phyloP scores from a whole-genome alignment of 2,888 invertebrate genomes.

The Hoplodrina ambigua region DNA sequence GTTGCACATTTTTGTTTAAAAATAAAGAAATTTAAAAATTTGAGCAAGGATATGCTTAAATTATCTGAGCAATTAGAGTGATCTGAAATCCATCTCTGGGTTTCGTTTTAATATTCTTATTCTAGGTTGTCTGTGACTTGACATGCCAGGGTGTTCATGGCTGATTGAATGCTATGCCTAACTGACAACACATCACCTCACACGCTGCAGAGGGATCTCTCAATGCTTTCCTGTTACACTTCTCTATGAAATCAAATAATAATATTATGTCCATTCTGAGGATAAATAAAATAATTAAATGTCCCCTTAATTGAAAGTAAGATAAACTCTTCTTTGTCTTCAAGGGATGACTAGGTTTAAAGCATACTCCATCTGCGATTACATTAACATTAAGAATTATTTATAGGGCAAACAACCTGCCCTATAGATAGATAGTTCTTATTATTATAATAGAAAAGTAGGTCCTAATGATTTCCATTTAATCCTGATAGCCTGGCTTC shows the following conservation, averaged over 20 bases:
- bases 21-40: not conserved
- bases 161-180: not conserved
- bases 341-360: slow-evolving; percentile 20
- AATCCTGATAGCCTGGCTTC: slow-evolving; percentile 81
- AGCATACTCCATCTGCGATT: no score
- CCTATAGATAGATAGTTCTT: not conserved
- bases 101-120: not conserved
- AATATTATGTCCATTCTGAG: not conserved
- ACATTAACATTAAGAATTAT: not conserved
- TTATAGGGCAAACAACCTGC: not conserved
- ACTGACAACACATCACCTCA: not conserved
- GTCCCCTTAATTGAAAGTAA: not conserved
- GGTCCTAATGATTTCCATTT: slow-evolving; percentile 49
- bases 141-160: no score
- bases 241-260: not conserved
- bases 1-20: not conserved
- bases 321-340: no score
- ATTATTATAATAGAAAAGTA: not conserved
- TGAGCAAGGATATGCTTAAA: not conserved
- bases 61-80: not conserved
- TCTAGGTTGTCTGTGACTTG: not conserved
- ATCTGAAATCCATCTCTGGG: not conserved
- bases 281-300: not conserved
- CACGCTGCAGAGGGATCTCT: not conserved
- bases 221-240: not conserved